Evolutionary conservation across 2,113 vertebrate species (phyloP), one percentile per base, ranked within the genome.

Genomic region (Cololabis saira): DNA sequence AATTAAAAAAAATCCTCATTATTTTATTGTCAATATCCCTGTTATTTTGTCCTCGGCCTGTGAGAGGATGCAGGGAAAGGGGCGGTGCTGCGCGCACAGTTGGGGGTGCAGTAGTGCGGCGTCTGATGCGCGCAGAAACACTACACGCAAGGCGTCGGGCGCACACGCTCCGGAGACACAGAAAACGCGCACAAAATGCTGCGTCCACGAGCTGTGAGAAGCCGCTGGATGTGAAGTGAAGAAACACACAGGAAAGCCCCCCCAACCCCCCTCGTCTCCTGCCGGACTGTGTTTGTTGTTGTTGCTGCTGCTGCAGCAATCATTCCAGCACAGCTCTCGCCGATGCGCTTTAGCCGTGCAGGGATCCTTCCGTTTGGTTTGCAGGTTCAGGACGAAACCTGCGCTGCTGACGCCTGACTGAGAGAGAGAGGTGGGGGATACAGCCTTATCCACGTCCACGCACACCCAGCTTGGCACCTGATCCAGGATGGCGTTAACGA

Each of bases 401-500:
- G 82, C 54, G 76, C 74, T 21, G 80, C 60, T 78, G 66, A 78
- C 69, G 57, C 71, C 65, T 51, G 76, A 41, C 78, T 61, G 84
- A 49, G 80, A 76, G 45, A 71, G 88, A n/a, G n/a, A n/a, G 77
- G 82, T 42, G 80, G 78, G 49, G 73, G 88, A 79, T 75, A 61
- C 57, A 17, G 76, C 78, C 74, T 73, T 49, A 61, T 61, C 49
- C 72, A 58, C 78, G 54, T 66, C 83, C 64, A 76, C 64, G 22
- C 72, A 59, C 58, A 67, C 43, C 69, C n/a, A n/a, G 67, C 27
- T 76, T 61, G 67, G 66, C 78, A 78, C 82, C 80, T 61, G 60
- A 75, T 74, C 78, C 90, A 90, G 89, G 78, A 97, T 97, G 96
- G 96, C 96, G 80, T 93, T 97, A 66, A 91, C 95, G 48, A 93